Evolutionary conservation across 2,113 vertebrate species (phyloP).

Genomic region (Scortum barcoo): DNA sequence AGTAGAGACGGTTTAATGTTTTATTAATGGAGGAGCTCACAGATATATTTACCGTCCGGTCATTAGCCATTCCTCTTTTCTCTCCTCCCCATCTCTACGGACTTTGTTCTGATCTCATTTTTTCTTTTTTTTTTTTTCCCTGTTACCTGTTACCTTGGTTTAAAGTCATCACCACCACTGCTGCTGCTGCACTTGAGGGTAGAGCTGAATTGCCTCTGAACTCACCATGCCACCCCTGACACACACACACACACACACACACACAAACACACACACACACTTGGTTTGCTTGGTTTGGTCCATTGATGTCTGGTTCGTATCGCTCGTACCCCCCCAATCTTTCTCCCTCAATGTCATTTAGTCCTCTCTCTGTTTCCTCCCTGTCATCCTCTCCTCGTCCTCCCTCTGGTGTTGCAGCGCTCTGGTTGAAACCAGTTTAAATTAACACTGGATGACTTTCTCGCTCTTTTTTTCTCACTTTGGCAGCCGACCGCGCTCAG

Average conservation of each 20-base stretch:
- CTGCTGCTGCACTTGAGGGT: conserved; percentile 43
- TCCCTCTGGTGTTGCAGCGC: neutral
- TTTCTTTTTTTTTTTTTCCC: neutral
- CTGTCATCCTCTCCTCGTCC: neutral
- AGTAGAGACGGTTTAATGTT: conserved; percentile 42
- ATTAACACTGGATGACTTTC: conserved; percentile 25
- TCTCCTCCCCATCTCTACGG: conserved; percentile 18
- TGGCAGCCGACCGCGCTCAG: neutral
- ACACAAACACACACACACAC: conserved; percentile 5
- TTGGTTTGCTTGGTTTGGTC: conserved; percentile 17
- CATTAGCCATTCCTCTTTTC: conserved; percentile 38
- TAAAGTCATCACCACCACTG: conserved; percentile 18
- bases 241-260: conserved; percentile 17
- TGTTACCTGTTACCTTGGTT: conserved; percentile 26
- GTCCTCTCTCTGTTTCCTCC: neutral
- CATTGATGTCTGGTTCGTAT: conserved; percentile 7
- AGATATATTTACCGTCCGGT: conserved; percentile 38
- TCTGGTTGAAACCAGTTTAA: conserved; percentile 12
- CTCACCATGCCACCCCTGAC: conserved; percentile 24
- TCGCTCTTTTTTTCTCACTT: neutral
- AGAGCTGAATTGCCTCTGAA: conserved; percentile 67
- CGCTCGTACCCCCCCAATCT: neutral
- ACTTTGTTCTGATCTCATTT: conserved; percentile 29
- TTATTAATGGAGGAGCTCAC: conserved; percentile 54
- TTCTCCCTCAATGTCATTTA: conserved; percentile 29